Evolutionary conservation across 1,140 invertebrate genomes (phyloP).

Genomic region (Cryptotermes secundus): DNA sequence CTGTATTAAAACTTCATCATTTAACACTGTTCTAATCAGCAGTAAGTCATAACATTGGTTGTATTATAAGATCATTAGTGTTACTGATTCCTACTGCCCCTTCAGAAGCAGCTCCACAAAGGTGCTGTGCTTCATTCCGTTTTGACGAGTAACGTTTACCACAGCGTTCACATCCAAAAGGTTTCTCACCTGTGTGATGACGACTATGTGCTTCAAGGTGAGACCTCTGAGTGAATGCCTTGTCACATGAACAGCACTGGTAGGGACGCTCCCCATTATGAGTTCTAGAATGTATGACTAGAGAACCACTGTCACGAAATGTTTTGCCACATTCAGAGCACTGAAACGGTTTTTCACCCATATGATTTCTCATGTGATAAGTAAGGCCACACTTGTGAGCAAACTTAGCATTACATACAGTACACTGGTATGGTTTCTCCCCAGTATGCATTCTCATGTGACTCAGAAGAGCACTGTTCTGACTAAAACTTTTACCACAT

Average conservation of each 20-base stretch:
- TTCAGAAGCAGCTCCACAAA: background rate
- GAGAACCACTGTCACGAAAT: background rate
- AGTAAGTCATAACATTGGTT: no score
- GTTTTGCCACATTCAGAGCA: constrained; percentile 21
- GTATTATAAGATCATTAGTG: no score
- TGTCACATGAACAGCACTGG: constrained; percentile 45
- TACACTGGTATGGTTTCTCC: constrained; percentile 37
- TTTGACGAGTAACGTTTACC: constrained; percentile 17
- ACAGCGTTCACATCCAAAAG: constrained; percentile 28
- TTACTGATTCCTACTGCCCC: background rate
- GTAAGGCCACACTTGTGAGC: constrained; percentile 47
- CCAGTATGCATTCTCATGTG: constrained; percentile 57
- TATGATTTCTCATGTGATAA: constrained; percentile 23
- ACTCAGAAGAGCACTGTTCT: constrained; percentile 57
- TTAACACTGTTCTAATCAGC: no score
- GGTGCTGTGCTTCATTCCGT: background rate
- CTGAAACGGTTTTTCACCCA: constrained; percentile 30
- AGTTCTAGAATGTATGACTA: constrained; percentile 3
- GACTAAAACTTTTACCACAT: constrained; percentile 54
- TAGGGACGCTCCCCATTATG: constrained; percentile 45
- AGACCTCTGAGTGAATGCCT: constrained; percentile 41
- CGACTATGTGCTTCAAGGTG: constrained; percentile 36
- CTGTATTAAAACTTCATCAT: no score
- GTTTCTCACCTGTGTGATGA: constrained; percentile 42
- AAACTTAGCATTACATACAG: constrained; percentile 49